Percentiles rank a stretch among this genome's conserved stretches.
Evolutionary conservation across 2,797 vertebrate species (phyloP).

Genomic region (Centropyge bicolor): DNA sequence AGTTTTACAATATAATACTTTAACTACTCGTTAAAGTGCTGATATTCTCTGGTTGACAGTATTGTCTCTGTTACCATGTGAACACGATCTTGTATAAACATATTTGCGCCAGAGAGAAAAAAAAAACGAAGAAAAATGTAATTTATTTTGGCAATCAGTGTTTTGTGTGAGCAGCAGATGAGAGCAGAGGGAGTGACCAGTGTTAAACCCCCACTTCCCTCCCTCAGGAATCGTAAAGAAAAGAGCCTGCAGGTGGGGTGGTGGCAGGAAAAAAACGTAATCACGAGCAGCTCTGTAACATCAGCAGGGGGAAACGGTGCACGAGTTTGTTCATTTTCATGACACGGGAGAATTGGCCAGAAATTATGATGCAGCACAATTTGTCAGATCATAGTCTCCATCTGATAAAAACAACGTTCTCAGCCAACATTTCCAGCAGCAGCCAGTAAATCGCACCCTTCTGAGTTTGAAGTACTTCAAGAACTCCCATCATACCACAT

Average conservation of each 20-base stretch:
- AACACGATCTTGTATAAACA: conserved; percentile 23
- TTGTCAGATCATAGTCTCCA: neutral
- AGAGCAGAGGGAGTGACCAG: conserved; percentile 62
- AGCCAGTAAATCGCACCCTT: conserved; percentile 24
- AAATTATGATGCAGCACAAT: conserved; percentile 12
- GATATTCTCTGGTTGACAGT: conserved; percentile 8
- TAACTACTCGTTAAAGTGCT: conserved; percentile 10
- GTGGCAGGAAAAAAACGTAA: conserved; percentile 14
- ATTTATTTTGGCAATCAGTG: conserved; percentile 40
- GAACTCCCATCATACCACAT: conserved; percentile 58
- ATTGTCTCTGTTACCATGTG: neutral
- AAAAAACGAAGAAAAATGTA: neutral
- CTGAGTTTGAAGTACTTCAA: conserved; percentile 46
- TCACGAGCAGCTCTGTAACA: conserved; percentile 25
- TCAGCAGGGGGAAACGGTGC: neutral
- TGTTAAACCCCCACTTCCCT: conserved; percentile 25
- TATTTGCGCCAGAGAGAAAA: conserved; percentile 24
- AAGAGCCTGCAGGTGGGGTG: conserved; percentile 59
- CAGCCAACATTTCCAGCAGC: conserved; percentile 2
- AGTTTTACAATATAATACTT: conserved; percentile 36
- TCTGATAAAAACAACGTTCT: conserved; percentile 8
- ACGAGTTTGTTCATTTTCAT: conserved; percentile 7
- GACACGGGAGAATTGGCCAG: neutral
- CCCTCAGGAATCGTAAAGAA: conserved; percentile 50
- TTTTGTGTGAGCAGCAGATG: conserved; percentile 46